Conservation (phyloP, 2,888 invertebrate genomes). For the Pimpla rufipes region DNA sequence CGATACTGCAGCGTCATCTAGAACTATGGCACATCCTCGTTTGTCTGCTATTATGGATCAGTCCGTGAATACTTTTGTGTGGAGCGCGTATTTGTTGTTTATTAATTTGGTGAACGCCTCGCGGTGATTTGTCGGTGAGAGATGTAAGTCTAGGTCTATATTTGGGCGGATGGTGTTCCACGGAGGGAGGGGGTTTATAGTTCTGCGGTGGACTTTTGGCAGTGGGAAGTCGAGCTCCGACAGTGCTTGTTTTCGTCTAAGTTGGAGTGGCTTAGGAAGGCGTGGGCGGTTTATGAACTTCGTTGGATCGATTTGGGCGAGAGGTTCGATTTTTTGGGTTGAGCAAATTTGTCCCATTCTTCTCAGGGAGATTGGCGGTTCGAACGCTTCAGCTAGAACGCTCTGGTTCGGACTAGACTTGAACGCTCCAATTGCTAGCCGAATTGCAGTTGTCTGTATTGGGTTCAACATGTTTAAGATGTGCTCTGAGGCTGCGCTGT, state of each 20-base stretch:
- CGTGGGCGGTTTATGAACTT: neutral
- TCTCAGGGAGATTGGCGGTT: constrained; percentile 25
- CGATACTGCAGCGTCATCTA: neutral
- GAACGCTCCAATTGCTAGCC: constrained; percentile 53
- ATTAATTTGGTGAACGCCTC: neutral
- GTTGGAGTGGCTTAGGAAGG: constrained; percentile 1
- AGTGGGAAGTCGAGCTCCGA: constrained; percentile 1
- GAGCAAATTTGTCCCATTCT: constrained; percentile 30
- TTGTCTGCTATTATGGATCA: neutral
- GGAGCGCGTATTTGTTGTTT: neutral
- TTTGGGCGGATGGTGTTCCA: constrained; percentile 17
- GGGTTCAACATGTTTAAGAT: constrained; percentile 18
- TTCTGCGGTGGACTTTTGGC: constrained; percentile 17
- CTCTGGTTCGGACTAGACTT: constrained; percentile 22
- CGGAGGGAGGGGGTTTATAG: constrained; percentile 3
- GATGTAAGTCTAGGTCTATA: constrained; percentile 16
- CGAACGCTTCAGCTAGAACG: constrained; percentile 25
- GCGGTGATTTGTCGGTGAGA: neutral
- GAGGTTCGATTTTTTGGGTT: neutral
- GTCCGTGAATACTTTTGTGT: constrained; percentile 8
- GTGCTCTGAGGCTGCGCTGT: constrained; percentile 39
- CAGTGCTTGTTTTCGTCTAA: constrained; percentile 2
- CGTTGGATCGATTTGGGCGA: neutral
- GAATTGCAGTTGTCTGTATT: constrained; percentile 43
- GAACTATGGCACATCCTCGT: neutral